Evolutionary conservation across 1,140 invertebrate species (phyloP).

Genomic region (Parasteatoda tepidariorum): DNA sequence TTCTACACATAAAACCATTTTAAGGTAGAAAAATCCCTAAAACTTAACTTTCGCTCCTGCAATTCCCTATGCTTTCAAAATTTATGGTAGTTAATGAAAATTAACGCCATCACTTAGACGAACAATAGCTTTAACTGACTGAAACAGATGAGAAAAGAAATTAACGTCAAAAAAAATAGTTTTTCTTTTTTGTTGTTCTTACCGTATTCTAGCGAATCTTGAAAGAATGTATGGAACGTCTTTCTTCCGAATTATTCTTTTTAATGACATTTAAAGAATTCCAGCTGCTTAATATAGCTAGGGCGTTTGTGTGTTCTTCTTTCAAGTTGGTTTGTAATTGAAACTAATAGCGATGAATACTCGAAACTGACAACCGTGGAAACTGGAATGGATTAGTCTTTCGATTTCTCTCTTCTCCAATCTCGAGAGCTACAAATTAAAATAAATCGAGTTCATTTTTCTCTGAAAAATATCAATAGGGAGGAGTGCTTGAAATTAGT

Average conservation of each 20-base stretch:
- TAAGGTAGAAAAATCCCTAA: neutral
- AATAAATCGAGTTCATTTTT: neutral
- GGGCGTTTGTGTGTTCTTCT: neutral
- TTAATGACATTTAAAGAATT: neutral
- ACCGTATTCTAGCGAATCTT: neutral
- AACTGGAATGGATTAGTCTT: neutral
- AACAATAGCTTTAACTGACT: neutral
- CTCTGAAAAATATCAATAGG: neutral
- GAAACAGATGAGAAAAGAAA: neutral
- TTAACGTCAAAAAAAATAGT: neutral
- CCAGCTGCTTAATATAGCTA: neutral
- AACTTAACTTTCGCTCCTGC: neutral
- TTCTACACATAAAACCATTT: neutral
- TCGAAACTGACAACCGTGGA: neutral
- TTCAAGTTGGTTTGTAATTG: neutral
- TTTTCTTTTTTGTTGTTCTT: neutral
- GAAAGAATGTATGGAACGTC: neutral
- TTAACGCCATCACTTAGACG: neutral
- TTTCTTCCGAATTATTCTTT: neutral
- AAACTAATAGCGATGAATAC: neutral
- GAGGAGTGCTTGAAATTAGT: too few relatives aligned
- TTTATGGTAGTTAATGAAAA: neutral
- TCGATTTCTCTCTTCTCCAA: neutral
- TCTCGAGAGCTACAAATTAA: neutral
- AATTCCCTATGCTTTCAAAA: neutral